These are phyloP conservation scores for Pseudorhiza aurosa DNA, from an alignment of 30 jellyfish, hydroid and myxozoan species.

Conservation along the genomic window DNA sequence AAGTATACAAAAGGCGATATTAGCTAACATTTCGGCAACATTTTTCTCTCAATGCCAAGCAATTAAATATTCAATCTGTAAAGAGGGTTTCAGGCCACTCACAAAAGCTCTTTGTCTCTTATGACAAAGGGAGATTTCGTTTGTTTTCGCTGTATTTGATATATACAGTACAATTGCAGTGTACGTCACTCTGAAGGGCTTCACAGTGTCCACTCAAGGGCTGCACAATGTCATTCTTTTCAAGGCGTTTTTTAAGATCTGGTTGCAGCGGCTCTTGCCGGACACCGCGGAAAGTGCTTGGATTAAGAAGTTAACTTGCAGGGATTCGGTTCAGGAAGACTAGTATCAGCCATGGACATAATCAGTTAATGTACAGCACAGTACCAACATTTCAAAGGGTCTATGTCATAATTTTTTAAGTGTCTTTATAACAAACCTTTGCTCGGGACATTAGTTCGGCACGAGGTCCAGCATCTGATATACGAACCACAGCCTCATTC, in stretches of 20 bases:
- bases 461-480: too few species aligned
- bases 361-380: too few species aligned
- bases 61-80: conserved; percentile 19
- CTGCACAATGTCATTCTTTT: conserved; percentile 19
- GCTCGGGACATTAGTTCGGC: too few species aligned
- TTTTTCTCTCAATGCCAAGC: conserved; percentile 14
- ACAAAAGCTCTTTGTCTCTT: conserved; percentile 19
- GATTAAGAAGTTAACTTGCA: neutral
- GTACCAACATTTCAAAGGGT: too few species aligned
- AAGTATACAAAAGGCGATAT: neutral
- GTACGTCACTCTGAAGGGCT: conserved; percentile 24
- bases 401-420: too few species aligned
- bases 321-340: neutral
- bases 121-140: conserved; percentile 23
- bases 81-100: conserved; percentile 28
- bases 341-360: too few species aligned
- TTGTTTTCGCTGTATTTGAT: conserved; percentile 37
- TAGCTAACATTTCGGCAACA: conserved; percentile 12
- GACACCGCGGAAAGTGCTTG: neutral
- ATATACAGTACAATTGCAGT: neutral
- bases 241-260: conserved; percentile 3
- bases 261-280: neutral
- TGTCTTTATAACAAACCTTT: too few species aligned
- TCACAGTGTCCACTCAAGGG: conserved; percentile 13
- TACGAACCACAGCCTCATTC: too few species aligned